phyloP scores from a whole-genome alignment of 2,113 vertebrate species.

The Pollachius pollachius region DNA sequence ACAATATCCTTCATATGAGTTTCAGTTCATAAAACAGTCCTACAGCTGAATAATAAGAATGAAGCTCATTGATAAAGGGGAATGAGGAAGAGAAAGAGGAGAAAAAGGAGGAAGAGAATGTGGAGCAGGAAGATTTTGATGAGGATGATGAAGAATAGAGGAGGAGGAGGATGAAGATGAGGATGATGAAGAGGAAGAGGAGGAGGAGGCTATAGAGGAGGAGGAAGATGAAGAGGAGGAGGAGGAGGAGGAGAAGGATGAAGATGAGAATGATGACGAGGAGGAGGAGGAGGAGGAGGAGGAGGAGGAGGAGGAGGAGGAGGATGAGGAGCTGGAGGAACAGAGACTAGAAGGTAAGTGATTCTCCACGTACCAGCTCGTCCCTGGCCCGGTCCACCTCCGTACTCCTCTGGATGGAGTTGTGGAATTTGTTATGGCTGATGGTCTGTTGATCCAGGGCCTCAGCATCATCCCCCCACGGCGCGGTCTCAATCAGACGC shows the following conservation, averaged over 20 bases:
- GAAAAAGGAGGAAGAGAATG: neutral
- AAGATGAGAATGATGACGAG: no score
- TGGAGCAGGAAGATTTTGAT: neutral
- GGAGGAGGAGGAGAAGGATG: no score
- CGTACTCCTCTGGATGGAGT: constrained; percentile 81
- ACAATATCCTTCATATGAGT: neutral
- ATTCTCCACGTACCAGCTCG: constrained; percentile 78
- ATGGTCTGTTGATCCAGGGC: constrained; percentile 85
- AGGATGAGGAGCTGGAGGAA: neutral
- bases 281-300: no score
- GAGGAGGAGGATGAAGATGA: no score
- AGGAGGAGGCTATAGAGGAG: neutral
- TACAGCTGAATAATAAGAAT: no score
- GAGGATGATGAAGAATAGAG: no score
- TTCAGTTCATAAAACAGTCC: no score
- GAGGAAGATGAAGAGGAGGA: neutral
- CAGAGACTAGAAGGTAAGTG: neutral
- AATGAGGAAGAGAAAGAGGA: neutral
- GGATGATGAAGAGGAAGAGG: no score
- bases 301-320: no score
- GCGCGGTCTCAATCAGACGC: constrained; percentile 84
- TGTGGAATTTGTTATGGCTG: constrained; percentile 81
- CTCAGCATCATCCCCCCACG: constrained; percentile 83
- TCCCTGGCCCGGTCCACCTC: constrained; percentile 82
- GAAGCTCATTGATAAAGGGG: no score